Evolutionary conservation across 1,140 invertebrate species (phyloP).

Genomic region (Musca vetustissima): DNA sequence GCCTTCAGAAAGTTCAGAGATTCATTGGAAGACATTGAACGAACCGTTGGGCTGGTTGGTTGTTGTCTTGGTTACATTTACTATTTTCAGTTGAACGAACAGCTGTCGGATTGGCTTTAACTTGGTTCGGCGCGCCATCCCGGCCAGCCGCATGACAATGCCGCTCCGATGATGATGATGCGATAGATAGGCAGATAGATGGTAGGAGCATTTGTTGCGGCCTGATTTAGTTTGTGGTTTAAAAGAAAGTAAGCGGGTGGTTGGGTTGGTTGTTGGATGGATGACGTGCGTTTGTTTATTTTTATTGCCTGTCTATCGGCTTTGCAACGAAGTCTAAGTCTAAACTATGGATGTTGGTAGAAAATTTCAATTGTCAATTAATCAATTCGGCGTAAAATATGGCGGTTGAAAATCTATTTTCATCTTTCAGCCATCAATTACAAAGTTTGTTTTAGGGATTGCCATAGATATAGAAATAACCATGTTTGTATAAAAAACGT

Average conservation of each 20-base stretch:
- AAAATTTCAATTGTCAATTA: constrained; percentile 14
- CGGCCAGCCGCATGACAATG: too few species aligned
- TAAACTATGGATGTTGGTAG: too few species aligned
- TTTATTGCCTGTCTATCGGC: too few species aligned
- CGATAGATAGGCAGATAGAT: not conserved
- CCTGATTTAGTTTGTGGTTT: constrained; percentile 20
- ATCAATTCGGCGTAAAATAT: constrained; percentile 12
- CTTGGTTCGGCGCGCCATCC: too few species aligned
- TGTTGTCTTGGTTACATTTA: not conserved
- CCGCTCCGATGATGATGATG: too few species aligned
- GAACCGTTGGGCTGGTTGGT: not conserved
- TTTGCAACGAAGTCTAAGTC: too few species aligned
- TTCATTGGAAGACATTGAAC: not conserved
- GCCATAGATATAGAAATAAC: not conserved
- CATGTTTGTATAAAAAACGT: too few species aligned
- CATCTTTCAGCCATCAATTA: constrained; percentile 10
- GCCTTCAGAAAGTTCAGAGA: constrained; percentile 4
- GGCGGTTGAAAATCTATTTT: constrained; percentile 7
- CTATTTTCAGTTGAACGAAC: constrained; percentile 4
- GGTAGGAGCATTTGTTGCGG: constrained; percentile 2
- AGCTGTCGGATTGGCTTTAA: not conserved
- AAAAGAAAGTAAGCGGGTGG: constrained; percentile 18
- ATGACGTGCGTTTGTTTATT: too few species aligned
- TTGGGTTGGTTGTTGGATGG: not conserved
- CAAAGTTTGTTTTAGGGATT: not conserved